Base-by-base conservation (phyloP, 2,888 invertebrate species). In the Eurytoma californica region DNA sequence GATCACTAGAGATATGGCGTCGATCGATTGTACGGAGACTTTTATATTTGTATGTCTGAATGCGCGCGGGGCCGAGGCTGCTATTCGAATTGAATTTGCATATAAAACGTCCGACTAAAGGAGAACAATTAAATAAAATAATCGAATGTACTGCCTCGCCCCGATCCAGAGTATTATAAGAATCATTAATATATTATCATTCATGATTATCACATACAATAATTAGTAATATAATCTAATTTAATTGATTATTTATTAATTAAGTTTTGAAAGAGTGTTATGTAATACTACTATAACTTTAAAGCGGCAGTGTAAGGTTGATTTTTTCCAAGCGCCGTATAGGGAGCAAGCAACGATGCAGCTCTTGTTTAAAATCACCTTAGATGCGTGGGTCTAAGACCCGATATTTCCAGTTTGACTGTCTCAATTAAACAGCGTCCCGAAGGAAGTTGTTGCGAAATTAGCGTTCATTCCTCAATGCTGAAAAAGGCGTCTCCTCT, bases 101-200 rank as follows among this genome's bases (percentile, higher is more conserved):
- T 72, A 72, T 24, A 74, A 70, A 39, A 14, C 24, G 63, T 28
- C 47, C 28, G 53, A 18, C 69, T 60, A 20, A 66, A 30, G 66
- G 39, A 70, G 70, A 68, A 63, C 61, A 61, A 39, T 67, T 51
- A 73, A 75, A 67, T 72, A 61, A 82, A 78, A 76, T 70, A 70
- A 80, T 76, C 55, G 76, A 79, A 66, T 68, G 28, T 49, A n/a
- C 67, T 72, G 47, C 83, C 83, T 78, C 84, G 66, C 55, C 83
- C 83, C 83, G 83, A 84, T 83, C 86, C 86, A 87, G 87, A 90
- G 89, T 89, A 90, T 90, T 89, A 88, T 89, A 90, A 89, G 89
- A 90, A 89, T 89, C 89, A 90, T 89, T 90, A 90, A 90, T 90
- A 90, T 89, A 88, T 90, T 89, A 89, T 89, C 88, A 88, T 88